A percentile compares a stretch with the other conserved stretches of the same genome.
Evolutionary conservation across 2,888 invertebrate genomes (phyloP).

Genomic region (Cheilosia vulpina): DNA sequence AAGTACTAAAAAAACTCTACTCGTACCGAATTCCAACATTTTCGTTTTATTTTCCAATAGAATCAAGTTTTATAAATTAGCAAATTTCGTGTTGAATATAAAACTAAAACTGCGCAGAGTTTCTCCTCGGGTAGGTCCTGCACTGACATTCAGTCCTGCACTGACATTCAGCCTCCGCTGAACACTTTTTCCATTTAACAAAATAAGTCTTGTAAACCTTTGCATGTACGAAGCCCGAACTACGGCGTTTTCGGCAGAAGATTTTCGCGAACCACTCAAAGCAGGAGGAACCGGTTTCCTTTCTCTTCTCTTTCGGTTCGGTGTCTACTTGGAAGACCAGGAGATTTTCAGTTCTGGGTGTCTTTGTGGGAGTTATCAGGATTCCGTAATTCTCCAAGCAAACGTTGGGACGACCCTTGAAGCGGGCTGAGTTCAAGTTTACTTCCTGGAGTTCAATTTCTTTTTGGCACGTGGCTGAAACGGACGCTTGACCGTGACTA

Average conservation of each 20-base stretch:
- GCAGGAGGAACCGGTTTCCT: not conserved
- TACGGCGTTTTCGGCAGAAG: constrained; percentile 17
- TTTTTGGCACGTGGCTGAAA: constrained; percentile 24
- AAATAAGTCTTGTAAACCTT: constrained; percentile 82
- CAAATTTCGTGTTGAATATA: not conserved
- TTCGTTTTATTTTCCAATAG: constrained; percentile 27
- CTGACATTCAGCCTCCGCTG: constrained; percentile 67
- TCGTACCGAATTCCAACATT: not conserved
- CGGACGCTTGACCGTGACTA: not conserved
- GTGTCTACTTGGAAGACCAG: constrained; percentile 67
- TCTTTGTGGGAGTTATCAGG: constrained; percentile 66
- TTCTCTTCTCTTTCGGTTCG: not conserved
- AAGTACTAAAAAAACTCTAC: no score
- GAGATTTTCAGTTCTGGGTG: constrained; percentile 53
- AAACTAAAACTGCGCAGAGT: constrained; percentile 26
- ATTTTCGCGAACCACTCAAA: constrained; percentile 52
- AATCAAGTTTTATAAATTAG: constrained; percentile 7
- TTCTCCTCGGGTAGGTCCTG: constrained; percentile 5
- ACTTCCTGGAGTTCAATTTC: constrained; percentile 61
- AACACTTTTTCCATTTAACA: constrained; percentile 81
- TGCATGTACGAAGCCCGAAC: constrained; percentile 75
- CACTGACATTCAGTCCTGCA: not conserved
- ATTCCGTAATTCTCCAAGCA: constrained; percentile 70
- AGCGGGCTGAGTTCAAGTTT: constrained; percentile 4
- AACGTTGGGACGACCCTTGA: constrained; percentile 45